Percentiles rank a stretch among this genome's conserved stretches.
These are phyloP conservation scores for Pygmarrhopalites habei DNA, from an alignment of 1,140 invertebrate species.

Conservation along the genomic window DNA sequence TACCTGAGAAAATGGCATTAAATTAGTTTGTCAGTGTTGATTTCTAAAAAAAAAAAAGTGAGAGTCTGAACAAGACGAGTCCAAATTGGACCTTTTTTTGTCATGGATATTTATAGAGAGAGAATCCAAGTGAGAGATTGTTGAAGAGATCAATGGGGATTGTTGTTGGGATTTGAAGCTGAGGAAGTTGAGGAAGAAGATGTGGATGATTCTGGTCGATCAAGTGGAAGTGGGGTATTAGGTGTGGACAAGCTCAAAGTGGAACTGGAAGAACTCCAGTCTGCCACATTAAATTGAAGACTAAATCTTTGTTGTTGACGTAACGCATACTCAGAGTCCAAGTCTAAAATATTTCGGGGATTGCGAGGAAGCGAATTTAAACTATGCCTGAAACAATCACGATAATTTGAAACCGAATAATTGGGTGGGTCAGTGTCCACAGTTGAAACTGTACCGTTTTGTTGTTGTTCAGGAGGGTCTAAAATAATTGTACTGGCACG, in stretches of 20 bases:
- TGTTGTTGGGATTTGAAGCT: neutral
- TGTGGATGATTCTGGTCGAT: constrained; percentile 1
- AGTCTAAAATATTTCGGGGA: neutral
- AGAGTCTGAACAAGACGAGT: no score
- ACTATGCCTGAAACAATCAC: constrained; percentile 30
- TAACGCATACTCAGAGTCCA: neutral
- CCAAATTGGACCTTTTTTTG: no score
- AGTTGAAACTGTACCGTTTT: neutral
- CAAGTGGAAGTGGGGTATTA: constrained; percentile 20
- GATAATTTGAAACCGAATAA: neutral
- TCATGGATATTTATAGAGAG: no score
- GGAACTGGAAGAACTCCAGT: constrained; percentile 36
- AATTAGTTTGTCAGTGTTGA: no score
- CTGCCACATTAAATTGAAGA: constrained; percentile 30
- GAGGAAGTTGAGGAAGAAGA: constrained; percentile 20
- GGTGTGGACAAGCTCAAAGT: constrained; percentile 30
- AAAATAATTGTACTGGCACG: neutral
- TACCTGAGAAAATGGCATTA: no score
- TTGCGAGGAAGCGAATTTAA: constrained; percentile 31
- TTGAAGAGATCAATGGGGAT: no score
- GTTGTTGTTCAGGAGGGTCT: neutral
- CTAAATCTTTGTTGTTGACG: constrained; percentile 26
- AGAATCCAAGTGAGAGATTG: no score
- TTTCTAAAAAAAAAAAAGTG: no score
- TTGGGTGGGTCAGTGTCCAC: neutral